A percentile compares a stretch with the other conserved stretches of the same genome.
These are phyloP conservation scores for Acrocephalus scirpaceus DNA, from an alignment of 2,797 vertebrate species.

Conservation along the genomic window DNA sequence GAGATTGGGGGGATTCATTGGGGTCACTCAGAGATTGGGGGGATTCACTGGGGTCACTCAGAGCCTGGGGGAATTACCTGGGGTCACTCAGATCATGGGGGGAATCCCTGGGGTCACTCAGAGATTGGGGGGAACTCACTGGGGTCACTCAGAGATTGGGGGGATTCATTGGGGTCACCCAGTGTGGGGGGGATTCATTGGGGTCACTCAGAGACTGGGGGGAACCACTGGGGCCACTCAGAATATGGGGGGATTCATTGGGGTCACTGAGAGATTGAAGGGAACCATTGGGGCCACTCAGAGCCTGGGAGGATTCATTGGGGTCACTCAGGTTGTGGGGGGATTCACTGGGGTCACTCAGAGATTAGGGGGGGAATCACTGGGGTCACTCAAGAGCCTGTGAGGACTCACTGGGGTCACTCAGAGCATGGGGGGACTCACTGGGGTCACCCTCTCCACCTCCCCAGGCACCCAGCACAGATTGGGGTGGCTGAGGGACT, in stretches of 20 bases:
- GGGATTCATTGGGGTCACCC: too few relatives aligned
- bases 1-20: not conserved
- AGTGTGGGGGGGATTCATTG: not conserved
- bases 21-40: too few relatives aligned
- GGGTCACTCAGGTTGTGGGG: too few relatives aligned
- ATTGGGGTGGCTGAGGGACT: not conserved
- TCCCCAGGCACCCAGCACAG: rapidly evolving
- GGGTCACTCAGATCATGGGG: too few relatives aligned
- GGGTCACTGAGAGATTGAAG: too few relatives aligned
- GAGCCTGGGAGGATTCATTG: not conserved
- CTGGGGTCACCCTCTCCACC: rapidly evolving
- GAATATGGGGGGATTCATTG: too few relatives aligned
- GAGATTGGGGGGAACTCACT: too few relatives aligned
- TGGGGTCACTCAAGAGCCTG: not conserved
- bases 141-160: not conserved
- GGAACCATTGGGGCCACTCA: not conserved
- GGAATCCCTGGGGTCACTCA: too few relatives aligned
- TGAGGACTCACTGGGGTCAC: not conserved
- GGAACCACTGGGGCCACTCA: too few relatives aligned
- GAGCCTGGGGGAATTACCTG: too few relatives aligned
- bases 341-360: not conserved
- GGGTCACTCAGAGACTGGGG: too few relatives aligned
- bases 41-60: not conserved
- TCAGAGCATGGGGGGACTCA: not conserved
- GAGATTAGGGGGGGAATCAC: too few relatives aligned